Evolutionary conservation across 2,888 invertebrate genomes (phyloP).

Genomic region (Koerneria pararmatus): DNA sequence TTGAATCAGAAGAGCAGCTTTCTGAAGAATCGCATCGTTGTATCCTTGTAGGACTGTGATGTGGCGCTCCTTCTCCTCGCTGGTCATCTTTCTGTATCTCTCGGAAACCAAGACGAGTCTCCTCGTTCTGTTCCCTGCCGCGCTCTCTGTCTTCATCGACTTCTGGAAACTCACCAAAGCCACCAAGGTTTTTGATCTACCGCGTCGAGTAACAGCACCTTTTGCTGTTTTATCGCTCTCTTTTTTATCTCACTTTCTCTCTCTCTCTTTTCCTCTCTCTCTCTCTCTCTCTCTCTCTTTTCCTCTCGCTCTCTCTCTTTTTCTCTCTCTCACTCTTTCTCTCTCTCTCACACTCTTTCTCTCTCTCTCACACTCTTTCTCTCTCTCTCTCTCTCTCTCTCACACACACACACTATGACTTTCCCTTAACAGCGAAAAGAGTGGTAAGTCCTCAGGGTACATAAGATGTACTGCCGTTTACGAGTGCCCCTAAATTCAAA

Average conservation of each 20-base stretch:
- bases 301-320: background rate
- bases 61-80: constrained; percentile 89
- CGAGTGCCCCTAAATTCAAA: background rate
- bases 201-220: background rate
- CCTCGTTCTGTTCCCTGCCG: constrained; percentile 80
- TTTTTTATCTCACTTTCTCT: background rate
- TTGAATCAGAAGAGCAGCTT: too few species aligned
- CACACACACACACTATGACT: too few species aligned
- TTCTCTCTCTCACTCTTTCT: background rate
- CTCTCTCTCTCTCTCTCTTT: background rate
- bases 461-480: too few species aligned
- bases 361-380: too few species aligned
- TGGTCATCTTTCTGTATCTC: constrained; percentile 84
- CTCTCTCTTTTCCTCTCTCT: background rate
- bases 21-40: too few species aligned
- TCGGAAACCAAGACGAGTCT: constrained; percentile 86
- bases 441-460: too few species aligned
- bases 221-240: background rate
- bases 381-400: too few species aligned
- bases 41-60: constrained; percentile 66
- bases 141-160: constrained; percentile 82
- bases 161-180: constrained; percentile 87
- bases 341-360: background rate
- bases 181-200: constrained; percentile 67
- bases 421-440: too few species aligned